phyloP scores from a whole-genome alignment of 2,888 invertebrate species.

The Aporophyla lueneburgensis region DNA sequence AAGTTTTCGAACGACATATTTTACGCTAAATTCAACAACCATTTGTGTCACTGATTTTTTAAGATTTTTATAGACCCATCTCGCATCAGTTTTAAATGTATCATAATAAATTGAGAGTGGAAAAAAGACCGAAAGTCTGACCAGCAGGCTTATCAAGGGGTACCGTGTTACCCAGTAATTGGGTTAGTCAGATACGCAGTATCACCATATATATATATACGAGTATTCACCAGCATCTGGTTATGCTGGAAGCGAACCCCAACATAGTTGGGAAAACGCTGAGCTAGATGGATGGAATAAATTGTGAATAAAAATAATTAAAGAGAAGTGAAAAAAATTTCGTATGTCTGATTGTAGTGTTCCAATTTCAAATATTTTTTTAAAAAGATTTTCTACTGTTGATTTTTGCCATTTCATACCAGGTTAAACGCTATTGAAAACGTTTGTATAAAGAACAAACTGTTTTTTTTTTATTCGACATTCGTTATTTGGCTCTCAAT shows the following conservation, averaged over 20 bases:
- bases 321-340: slow-evolving; percentile 35
- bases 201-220: background rate
- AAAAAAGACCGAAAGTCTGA: background rate
- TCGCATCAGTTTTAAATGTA: background rate
- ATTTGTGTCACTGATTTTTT: too few relatives aligned
- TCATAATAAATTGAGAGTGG: background rate
- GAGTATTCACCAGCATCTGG: too few relatives aligned
- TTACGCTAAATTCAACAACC: background rate
- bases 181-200: background rate
- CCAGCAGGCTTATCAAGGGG: background rate
- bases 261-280: background rate
- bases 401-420: slow-evolving; percentile 33
- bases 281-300: background rate
- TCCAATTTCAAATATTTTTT: slow-evolving; percentile 25
- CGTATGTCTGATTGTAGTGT: slow-evolving; percentile 25
- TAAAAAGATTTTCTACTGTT: background rate
- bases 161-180: background rate
- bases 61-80: background rate
- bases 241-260: background rate
- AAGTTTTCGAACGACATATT: background rate
- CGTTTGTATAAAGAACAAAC: slow-evolving; percentile 9
- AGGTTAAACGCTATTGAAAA: background rate
- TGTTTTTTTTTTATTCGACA: background rate
- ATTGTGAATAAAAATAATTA: slow-evolving; percentile 26
- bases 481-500: slow-evolving; percentile 11